phyloP scores from a whole-genome alignment of 2,113 vertebrate genomes.

The Agapornis roseicollis region DNA sequence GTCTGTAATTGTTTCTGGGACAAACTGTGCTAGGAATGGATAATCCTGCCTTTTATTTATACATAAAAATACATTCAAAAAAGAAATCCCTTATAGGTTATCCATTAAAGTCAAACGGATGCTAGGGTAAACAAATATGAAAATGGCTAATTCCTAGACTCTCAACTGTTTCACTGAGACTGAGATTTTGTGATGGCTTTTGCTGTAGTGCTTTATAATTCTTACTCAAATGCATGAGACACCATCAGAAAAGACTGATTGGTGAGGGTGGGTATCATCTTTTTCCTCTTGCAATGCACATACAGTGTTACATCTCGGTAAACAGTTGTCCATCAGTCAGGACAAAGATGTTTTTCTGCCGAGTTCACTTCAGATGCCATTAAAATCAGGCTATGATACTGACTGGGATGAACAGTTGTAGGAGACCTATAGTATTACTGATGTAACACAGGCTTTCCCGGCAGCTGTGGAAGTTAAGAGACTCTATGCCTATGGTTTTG shows the following conservation, averaged over 20 bases:
- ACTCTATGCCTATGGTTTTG: neutral
- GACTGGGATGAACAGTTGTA: neutral
- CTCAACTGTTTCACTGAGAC: neutral
- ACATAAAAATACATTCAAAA: neutral
- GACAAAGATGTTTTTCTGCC: neutral
- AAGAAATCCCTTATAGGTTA: neutral
- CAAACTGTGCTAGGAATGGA: neutral
- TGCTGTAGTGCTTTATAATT: neutral
- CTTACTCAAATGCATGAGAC: neutral
- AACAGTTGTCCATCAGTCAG: neutral
- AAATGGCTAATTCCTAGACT: neutral
- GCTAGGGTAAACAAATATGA: neutral
- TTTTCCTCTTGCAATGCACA: neutral
- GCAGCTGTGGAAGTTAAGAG: neutral
- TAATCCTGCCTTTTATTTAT: constrained; percentile 7
- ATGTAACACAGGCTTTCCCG: neutral
- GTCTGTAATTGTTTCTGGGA: neutral
- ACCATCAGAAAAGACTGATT: neutral
- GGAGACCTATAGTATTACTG: neutral
- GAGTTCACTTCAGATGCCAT: neutral
- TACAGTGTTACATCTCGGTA: neutral
- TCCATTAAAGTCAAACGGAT: neutral
- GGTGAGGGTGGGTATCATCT: neutral
- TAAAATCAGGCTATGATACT: neutral
- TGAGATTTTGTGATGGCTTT: neutral